These are phyloP conservation scores for Coregonus clupeaformis DNA, from an alignment of 2,113 vertebrate genomes.

Conservation along the genomic window DNA sequence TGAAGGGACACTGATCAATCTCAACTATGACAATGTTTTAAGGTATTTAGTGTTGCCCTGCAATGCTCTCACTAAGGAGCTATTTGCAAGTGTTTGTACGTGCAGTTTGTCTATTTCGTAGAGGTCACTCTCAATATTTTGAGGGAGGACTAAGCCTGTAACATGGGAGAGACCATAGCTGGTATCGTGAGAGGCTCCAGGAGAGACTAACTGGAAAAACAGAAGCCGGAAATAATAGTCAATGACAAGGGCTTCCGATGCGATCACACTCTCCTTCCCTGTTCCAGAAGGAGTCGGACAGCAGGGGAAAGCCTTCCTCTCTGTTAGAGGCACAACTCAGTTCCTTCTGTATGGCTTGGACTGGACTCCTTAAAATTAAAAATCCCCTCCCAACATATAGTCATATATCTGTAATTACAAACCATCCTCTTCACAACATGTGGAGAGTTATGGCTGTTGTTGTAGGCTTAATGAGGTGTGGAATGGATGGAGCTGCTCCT, in stretches of 20 bases:
- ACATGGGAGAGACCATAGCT: slow-evolving; percentile 23
- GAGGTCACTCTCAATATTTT: background rate
- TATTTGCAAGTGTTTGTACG: background rate
- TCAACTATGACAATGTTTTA: background rate
- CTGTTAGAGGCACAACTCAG: slow-evolving; percentile 14
- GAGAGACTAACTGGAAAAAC: slow-evolving; percentile 59
- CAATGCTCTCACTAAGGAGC: background rate
- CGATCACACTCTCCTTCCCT: slow-evolving; percentile 59
- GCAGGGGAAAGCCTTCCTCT: slow-evolving; percentile 55
- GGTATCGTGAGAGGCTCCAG: slow-evolving; percentile 35
- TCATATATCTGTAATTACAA: slow-evolving; percentile 5
- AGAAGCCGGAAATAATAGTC: slow-evolving; percentile 74
- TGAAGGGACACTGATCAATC: background rate
- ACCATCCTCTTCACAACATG: slow-evolving; percentile 4
- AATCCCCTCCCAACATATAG: background rate
- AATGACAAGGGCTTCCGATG: slow-evolving; percentile 69
- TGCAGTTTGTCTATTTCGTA: background rate
- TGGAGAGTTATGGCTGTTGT: slow-evolving; percentile 18
- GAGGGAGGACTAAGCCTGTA: background rate
- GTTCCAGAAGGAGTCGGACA: slow-evolving; percentile 54
- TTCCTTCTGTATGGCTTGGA: slow-evolving; percentile 4
- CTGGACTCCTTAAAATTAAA: slow-evolving; percentile 11
- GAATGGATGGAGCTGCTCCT: slow-evolving; percentile 7
- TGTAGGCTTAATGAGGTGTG: slow-evolving; percentile 25
- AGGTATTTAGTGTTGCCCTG: background rate